Percentiles rank a stretch among this genome's conserved stretches.
phyloP scores from a whole-genome alignment of 2,113 vertebrate species.

The Chloebia gouldiae region DNA sequence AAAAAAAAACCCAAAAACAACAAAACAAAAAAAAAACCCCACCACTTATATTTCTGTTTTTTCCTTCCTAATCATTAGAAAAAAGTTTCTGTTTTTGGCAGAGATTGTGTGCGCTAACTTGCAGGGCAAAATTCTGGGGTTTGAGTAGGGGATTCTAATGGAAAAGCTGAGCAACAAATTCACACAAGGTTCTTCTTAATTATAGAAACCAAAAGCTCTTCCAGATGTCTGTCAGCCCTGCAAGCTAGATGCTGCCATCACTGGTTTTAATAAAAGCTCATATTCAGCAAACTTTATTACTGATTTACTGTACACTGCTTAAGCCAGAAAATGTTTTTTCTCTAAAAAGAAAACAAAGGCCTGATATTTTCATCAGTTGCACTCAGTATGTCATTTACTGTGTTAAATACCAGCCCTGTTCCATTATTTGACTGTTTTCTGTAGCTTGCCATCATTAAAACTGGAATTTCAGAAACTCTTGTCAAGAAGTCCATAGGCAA shows the following conservation, averaged over 20 bases:
- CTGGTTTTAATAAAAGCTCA: conserved; percentile 60
- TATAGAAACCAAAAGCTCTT: conserved; percentile 47
- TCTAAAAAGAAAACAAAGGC: conserved; percentile 12
- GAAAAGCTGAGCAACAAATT: conserved; percentile 57
- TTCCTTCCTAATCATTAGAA: background rate
- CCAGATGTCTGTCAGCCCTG: conserved; percentile 47
- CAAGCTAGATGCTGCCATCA: conserved; percentile 31
- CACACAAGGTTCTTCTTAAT: conserved; percentile 49
- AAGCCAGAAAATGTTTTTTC: conserved; percentile 27
- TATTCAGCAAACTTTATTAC: conserved; percentile 44
- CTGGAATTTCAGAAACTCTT: background rate
- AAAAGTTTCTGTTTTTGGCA: background rate
- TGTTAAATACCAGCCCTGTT: background rate
- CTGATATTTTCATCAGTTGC: conserved; percentile 17
- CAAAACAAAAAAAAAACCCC: background rate
- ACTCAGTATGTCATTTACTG: background rate
- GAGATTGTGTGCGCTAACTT: background rate
- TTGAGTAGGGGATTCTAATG: conserved; percentile 29
- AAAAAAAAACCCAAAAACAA: background rate
- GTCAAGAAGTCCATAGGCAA: background rate
- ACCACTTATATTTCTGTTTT: background rate
- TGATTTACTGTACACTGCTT: conserved; percentile 25
- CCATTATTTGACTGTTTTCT: background rate
- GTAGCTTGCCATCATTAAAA: background rate
- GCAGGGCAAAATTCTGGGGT: background rate